A percentile compares a stretch with the other conserved stretches of the same genome.
phyloP scores from a whole-genome alignment of 2,113 vertebrate species.

The Himantopus leucocephalus region DNA sequence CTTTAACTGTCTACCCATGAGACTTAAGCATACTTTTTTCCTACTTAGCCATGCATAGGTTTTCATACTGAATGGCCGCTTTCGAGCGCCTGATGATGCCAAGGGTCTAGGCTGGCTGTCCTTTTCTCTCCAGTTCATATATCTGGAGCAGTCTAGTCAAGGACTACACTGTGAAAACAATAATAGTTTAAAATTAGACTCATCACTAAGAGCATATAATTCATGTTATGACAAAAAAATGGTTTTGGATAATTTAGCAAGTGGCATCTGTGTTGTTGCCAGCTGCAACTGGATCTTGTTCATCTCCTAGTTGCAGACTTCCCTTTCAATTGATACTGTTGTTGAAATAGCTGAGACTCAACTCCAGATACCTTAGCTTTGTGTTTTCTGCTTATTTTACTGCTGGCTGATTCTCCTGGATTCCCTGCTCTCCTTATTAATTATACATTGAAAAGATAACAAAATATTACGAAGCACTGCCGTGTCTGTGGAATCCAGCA shows the following conservation, averaged over 20 bases:
- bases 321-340: neutral
- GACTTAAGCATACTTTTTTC: neutral
- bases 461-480: neutral
- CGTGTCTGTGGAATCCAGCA: neutral
- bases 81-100: neutral
- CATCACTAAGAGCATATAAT: neutral
- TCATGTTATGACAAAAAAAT: neutral
- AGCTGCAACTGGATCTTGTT: neutral
- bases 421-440: neutral
- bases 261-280: neutral
- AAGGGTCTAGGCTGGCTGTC: neutral
- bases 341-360: neutral
- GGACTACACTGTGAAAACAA: neutral
- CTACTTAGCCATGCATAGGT: neutral
- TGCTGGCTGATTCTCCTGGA: neutral
- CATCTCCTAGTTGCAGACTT: neutral
- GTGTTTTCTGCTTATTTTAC: neutral
- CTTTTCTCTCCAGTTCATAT: neutral
- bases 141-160: neutral
- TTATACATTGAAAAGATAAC: slow-evolving; percentile 18
- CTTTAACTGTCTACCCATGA: neutral
- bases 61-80: neutral
- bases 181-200: neutral
- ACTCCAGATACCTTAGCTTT: neutral
- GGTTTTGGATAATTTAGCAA: neutral